Percentiles rank a stretch among this genome's conserved stretches.
Conservation (phyloP, 2,888 invertebrate genomes). For the Campoplex capitator region DNA sequence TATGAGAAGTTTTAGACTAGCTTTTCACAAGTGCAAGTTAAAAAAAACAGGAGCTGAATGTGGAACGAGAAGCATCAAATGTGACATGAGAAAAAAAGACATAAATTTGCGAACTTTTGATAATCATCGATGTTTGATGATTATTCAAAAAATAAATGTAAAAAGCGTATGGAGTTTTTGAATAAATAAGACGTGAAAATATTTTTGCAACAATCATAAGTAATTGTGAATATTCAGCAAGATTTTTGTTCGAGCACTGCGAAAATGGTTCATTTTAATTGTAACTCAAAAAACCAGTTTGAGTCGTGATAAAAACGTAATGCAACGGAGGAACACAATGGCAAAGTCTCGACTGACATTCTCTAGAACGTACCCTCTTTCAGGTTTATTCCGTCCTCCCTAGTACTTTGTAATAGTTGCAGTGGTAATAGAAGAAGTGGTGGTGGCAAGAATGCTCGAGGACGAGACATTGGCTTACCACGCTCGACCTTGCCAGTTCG, state of each 20-base stretch:
- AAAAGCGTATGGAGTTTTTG: neutral
- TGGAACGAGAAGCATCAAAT: no score
- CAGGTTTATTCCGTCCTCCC: slow-evolving; percentile 54
- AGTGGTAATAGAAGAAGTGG: slow-evolving; percentile 59
- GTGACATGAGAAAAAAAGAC: neutral
- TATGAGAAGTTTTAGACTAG: neutral
- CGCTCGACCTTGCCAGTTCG: slow-evolving; percentile 84
- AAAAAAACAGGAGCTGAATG: neutral
- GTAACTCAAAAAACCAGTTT: neutral
- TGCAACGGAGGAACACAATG: slow-evolving; percentile 15
- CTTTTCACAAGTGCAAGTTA: neutral
- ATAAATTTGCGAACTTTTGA: neutral
- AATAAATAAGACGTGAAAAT: neutral
- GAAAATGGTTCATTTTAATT: slow-evolving; percentile 5
- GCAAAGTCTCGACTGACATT: slow-evolving; percentile 36
- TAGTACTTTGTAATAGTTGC: slow-evolving; percentile 55
- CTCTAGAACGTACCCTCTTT: slow-evolving; percentile 36
- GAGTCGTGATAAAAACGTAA: neutral
- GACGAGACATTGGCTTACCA: slow-evolving; percentile 84
- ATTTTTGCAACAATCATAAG: neutral
- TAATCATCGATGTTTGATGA: neutral
- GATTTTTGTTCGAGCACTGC: neutral
- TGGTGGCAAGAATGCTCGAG: slow-evolving; percentile 69
- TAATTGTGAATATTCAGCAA: neutral
- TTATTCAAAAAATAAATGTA: no score